These are phyloP conservation scores for Vespertilio murinus DNA, from an alignment of 2,797 vertebrate genomes.

Conservation along the genomic window DNA sequence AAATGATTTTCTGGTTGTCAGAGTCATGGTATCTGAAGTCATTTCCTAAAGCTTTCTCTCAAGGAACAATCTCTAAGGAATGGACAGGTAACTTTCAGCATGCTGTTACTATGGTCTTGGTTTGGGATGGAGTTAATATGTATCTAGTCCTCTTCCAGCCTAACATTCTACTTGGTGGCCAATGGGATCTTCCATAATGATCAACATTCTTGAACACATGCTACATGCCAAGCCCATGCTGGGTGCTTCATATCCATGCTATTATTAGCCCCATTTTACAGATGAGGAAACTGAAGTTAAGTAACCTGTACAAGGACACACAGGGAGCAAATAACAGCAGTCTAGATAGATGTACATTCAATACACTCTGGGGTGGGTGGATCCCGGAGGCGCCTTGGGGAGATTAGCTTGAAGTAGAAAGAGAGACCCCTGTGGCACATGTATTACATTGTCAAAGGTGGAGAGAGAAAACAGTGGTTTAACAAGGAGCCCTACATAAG, in stretches of 20 bases:
- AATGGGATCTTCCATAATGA: accelerated
- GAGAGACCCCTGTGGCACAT: neutral
- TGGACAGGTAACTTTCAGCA: neutral
- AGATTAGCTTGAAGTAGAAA: neutral
- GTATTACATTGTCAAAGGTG: neutral
- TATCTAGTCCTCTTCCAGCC: neutral
- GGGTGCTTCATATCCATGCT: neutral
- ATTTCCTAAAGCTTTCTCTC: neutral
- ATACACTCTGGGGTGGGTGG: neutral
- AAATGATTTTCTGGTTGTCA: neutral
- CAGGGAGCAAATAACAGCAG: neutral
- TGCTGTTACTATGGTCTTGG: neutral
- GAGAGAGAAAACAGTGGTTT: neutral
- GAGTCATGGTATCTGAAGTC: neutral
- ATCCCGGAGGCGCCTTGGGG: neutral
- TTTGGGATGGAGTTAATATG: neutral
- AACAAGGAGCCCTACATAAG: neutral
- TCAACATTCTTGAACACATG: neutral
- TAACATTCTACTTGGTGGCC: neutral
- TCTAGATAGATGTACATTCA: neutral
- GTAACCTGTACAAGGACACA: neutral
- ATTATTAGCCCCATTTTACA: neutral
- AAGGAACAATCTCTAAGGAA: neutral
- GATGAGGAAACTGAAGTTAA: neutral
- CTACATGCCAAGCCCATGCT: neutral